Evolutionary conservation across 2,113 vertebrate species (phyloP), one percentile per base, ranked within the genome.

Genomic region (Acanthisitta chloris): DNA sequence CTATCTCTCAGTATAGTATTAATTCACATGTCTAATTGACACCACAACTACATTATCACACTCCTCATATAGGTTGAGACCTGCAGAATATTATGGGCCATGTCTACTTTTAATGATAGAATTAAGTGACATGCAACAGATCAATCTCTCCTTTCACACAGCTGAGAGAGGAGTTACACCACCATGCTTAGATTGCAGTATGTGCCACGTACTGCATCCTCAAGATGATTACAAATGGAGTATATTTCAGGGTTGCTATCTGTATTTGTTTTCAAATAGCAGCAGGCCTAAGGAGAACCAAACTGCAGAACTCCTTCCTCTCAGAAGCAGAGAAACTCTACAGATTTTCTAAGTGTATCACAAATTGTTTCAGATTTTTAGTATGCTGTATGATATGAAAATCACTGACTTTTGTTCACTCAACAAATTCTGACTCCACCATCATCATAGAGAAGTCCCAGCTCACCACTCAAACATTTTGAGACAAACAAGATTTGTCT

Each of bases 191-290:
- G 28, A 58, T 11, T 43, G 48, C n/a, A n/a, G n/a, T 17, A 14
- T 72, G 36, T 43, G 28, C 31, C 49, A 88, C 0, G 1, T 26
- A 48, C 24, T 83, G 36, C 62, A 26, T 46, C 64, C 67, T 55
- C 20, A 59, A 54, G 25, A 82, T 4, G 1, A 42, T 40, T 19
- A 62, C 25, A 72, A 45, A n/a, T 1, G 78, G 9, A 54, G 11
- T 5, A 25, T 4, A 20, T 17, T 40, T 54, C 36, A 71, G 34
- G 33, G 13, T 0, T 64, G 3, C 10, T 28, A 77, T 15, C 12
- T 48, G 16, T 9, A 31, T 17, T 61, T 43, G 17, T 36, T 48
- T 65, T 57, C 14, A 73, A 29, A 55, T 20, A 14, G 38, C 14
- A 92, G 76, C 14, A 55, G n/a, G 10, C 26, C 19, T 66, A 31